Conservation (phyloP, 92 coral and sea anemone species). For the Bergia puertoricense region DNA sequence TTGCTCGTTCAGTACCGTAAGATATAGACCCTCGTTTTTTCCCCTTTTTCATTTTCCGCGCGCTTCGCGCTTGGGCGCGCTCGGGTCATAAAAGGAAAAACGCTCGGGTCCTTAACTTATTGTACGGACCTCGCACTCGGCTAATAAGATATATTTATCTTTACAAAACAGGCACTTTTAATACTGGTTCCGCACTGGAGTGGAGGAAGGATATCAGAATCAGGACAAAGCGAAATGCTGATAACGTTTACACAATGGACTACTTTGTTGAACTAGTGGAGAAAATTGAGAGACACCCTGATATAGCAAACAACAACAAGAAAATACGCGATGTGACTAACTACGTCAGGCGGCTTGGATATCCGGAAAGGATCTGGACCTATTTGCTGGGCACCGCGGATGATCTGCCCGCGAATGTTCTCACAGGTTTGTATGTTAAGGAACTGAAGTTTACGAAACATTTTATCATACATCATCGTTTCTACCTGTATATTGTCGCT, state of each 20-base stretch:
- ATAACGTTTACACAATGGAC: conserved; percentile 71
- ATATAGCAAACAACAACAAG: conserved; percentile 20
- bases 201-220: background rate
- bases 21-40: no score
- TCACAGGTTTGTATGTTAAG: conserved; percentile 3
- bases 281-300: conserved; percentile 69
- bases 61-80: no score
- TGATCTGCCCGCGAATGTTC: conserved; percentile 9
- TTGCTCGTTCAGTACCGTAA: no score
- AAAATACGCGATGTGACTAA: conserved; percentile 32
- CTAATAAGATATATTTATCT: no score
- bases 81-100: no score
- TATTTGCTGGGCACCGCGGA: conserved; percentile 10
- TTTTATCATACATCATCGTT: no score
- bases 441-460: no score
- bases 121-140: no score
- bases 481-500: no score
- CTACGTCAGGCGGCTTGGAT: conserved; percentile 27
- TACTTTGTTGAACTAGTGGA: conserved; percentile 78
- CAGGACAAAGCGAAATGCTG: conserved; percentile 38
- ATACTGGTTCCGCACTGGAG: background rate
- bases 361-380: conserved; percentile 17
- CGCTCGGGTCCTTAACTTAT: no score
- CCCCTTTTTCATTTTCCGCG: no score
- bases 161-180: background rate